Evolutionary conservation across 2,113 vertebrate genomes (phyloP).

Genomic region (Sorex araneus): DNA sequence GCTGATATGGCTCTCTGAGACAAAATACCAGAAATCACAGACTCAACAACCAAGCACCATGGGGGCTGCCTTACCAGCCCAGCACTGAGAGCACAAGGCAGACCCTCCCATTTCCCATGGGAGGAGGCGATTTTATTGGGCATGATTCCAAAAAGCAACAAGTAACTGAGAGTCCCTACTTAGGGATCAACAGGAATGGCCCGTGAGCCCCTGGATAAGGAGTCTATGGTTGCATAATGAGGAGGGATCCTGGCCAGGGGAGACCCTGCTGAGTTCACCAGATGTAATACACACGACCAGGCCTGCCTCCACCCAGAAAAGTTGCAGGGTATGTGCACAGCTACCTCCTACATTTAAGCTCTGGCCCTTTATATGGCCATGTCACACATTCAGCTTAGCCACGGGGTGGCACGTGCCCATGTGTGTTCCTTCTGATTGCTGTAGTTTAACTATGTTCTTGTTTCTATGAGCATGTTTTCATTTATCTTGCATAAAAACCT

Average conservation of each 20-base stretch:
- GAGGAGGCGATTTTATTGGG: background rate
- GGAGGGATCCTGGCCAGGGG: background rate
- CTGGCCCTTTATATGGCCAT: background rate
- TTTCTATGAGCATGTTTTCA: background rate
- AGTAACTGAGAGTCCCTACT: background rate
- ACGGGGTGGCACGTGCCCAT: too few relatives aligned
- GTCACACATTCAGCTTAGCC: too few relatives aligned
- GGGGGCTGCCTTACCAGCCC: too few relatives aligned
- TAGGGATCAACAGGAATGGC: background rate
- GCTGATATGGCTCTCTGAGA: too few relatives aligned
- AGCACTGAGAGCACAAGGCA: too few relatives aligned
- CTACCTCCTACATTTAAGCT: background rate
- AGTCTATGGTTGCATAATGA: background rate
- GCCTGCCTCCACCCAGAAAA: background rate
- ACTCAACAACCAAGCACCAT: too few relatives aligned
- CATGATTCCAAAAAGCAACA: background rate
- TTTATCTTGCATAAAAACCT: background rate
- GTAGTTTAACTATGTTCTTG: too few relatives aligned
- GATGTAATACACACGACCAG: background rate
- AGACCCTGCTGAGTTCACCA: background rate
- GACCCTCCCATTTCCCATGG: background rate
- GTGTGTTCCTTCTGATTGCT: too few relatives aligned
- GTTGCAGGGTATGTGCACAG: background rate
- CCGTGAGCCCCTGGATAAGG: accelerated
- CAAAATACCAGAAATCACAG: too few relatives aligned